Evolutionary conservation across 2,113 vertebrate species (phyloP).

Genomic region (Macquaria ambigua): DNA sequence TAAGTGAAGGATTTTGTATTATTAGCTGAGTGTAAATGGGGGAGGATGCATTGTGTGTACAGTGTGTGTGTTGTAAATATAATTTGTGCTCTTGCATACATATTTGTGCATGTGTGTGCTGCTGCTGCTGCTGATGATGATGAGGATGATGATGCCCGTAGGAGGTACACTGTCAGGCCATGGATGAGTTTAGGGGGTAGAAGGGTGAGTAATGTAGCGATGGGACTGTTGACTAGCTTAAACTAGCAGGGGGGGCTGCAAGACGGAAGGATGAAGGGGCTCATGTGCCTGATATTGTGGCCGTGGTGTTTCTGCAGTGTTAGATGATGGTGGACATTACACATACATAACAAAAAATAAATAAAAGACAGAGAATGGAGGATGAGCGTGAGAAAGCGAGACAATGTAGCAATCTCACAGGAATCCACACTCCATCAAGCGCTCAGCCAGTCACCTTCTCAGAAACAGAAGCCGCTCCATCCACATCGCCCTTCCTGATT

Average conservation of each 20-base stretch:
- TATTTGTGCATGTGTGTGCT: slow-evolving; percentile 36
- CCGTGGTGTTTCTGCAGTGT: slow-evolving; percentile 36
- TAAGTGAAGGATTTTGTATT: slow-evolving; percentile 58
- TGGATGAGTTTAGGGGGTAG: slow-evolving; percentile 37
- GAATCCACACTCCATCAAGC: slow-evolving; percentile 19
- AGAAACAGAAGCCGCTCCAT: slow-evolving; percentile 17
- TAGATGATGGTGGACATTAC: slow-evolving; percentile 16
- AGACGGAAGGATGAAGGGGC: slow-evolving; percentile 13
- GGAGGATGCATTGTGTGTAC: slow-evolving; percentile 31
- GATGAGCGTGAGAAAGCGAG: slow-evolving; percentile 18
- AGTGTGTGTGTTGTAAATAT: slow-evolving; percentile 41
- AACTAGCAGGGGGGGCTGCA: slow-evolving; percentile 30
- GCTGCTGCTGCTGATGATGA: slow-evolving; percentile 2
- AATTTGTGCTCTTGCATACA: slow-evolving; percentile 37
- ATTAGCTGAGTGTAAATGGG: slow-evolving; percentile 40
- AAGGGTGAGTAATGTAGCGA: slow-evolving; percentile 45
- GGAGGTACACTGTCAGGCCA: slow-evolving; percentile 54
- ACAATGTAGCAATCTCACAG: slow-evolving; percentile 17
- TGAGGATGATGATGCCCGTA: slow-evolving; percentile 48
- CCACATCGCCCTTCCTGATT: slow-evolving; percentile 12
- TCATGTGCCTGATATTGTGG: slow-evolving; percentile 32
- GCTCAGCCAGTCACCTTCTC: slow-evolving; percentile 20
- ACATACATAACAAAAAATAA: slow-evolving; percentile 46
- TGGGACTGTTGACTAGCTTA: slow-evolving; percentile 39
- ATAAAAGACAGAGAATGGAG: slow-evolving; percentile 16